These are phyloP conservation scores for Anorthoa munda DNA, from an alignment of 2,888 invertebrate species.

Conservation along the genomic window DNA sequence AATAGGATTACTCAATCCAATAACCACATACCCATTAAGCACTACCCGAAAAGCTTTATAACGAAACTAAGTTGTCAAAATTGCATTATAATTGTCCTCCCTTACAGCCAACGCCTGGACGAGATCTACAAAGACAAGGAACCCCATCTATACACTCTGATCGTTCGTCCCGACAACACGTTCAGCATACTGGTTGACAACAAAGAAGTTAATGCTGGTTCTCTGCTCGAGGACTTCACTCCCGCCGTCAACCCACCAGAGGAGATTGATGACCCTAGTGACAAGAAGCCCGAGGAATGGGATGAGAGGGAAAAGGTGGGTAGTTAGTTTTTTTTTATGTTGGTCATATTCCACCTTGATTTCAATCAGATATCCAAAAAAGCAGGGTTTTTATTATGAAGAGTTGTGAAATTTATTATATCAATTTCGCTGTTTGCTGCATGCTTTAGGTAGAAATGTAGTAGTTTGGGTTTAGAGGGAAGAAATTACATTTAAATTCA, in stretches of 20 bases:
- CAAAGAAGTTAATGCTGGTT: conserved; percentile 96
- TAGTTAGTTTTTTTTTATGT: neutral
- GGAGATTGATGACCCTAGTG: conserved; percentile 98
- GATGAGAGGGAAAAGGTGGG: conserved; percentile 94
- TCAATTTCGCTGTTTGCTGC: no score
- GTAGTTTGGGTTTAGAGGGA: no score
- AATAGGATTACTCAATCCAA: no score
- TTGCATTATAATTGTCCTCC: neutral
- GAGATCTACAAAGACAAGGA: conserved; percentile 98
- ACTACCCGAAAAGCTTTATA: no score
- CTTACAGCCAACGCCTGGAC: conserved; percentile 93
- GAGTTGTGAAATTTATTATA: no score
- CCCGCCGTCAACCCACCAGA: conserved; percentile 98
- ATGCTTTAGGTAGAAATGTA: no score
- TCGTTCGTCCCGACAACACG: conserved; percentile 98
- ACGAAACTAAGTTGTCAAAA: neutral
- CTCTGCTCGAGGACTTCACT: conserved; percentile 96
- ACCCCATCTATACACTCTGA: conserved; percentile 98
- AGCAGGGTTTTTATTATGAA: no score
- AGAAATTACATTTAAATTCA: no score
- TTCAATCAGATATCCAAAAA: neutral
- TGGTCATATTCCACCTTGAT: neutral
- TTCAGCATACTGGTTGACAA: conserved; percentile 97
- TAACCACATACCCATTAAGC: no score
- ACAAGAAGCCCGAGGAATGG: conserved; percentile 97